These are phyloP conservation scores for Atethmia centrago DNA, from an alignment of 2,888 invertebrate genomes.

Conservation along the genomic window DNA sequence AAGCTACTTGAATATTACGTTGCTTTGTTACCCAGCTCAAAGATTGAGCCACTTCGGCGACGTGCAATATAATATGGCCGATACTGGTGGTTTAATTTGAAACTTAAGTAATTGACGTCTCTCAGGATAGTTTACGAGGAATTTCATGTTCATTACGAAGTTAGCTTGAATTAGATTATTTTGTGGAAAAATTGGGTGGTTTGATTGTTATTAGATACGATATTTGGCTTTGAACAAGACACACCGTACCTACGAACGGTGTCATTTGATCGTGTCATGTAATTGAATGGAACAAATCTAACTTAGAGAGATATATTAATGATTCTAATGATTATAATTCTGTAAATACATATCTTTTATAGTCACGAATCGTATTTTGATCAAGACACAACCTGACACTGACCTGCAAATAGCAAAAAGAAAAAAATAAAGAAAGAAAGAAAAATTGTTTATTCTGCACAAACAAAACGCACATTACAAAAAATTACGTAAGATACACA, in stretches of 20 bases:
- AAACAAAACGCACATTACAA: no score
- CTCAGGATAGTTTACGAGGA: constrained; percentile 67
- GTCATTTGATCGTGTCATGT: no score
- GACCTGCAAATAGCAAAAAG: no score
- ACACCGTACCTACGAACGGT: not conserved
- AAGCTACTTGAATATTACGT: constrained; percentile 45
- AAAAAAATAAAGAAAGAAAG: no score
- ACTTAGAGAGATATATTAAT: no score
- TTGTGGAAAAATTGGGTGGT: constrained; percentile 27
- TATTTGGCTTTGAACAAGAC: not conserved
- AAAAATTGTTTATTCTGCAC: no score
- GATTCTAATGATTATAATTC: no score
- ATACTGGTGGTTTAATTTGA: constrained; percentile 71
- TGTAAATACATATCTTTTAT: no score
- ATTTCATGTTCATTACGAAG: constrained; percentile 65
- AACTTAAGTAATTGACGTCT: constrained; percentile 73
- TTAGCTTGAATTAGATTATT: constrained; percentile 46
- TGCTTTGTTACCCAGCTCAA: constrained; percentile 63
- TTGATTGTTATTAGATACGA: not conserved
- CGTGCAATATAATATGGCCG: constrained; percentile 67
- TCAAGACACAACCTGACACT: no score
- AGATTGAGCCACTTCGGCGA: constrained; percentile 66
- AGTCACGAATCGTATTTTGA: no score
- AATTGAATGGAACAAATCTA: no score
- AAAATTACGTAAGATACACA: no score